A percentile compares a stretch with the other conserved stretches of the same genome.
Evolutionary conservation across 1,140 invertebrate genomes (phyloP).

Genomic region (Oryctes rhinoceros): DNA sequence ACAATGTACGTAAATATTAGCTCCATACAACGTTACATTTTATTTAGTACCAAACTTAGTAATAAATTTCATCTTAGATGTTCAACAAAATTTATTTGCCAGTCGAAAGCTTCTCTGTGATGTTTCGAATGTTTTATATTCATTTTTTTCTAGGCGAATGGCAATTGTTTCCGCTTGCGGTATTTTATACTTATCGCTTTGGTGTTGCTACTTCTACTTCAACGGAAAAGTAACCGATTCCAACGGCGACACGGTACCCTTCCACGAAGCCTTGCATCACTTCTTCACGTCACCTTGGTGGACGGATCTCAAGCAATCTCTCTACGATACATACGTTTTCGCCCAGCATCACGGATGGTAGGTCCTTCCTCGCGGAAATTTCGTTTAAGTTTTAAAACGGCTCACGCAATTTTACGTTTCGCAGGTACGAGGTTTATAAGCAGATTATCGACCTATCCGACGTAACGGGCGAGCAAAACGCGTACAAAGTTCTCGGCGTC

Average conservation of each 20-base stretch:
- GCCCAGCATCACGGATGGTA: conserved; percentile 81
- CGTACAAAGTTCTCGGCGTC: conserved; percentile 84
- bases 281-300: conserved; percentile 89
- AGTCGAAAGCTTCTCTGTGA: too few relatives aligned
- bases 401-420: not conserved
- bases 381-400: not conserved
- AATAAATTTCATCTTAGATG: too few relatives aligned
- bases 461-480: conserved; percentile 88
- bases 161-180: conserved; percentile 68
- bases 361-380: conserved; percentile 50
- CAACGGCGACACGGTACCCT: conserved; percentile 86
- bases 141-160: conserved; percentile 58
- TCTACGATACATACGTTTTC: conserved; percentile 74
- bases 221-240: conserved; percentile 87
- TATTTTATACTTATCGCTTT: conserved; percentile 76
- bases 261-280: conserved; percentile 87
- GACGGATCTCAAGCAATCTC: conserved; percentile 76
- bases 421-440: conserved; percentile 77
- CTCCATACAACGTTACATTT: too few relatives aligned
- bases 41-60: too few relatives aligned
- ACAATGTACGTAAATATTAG: too few relatives aligned
- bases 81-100: too few relatives aligned
- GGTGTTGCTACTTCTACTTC: conserved; percentile 85
- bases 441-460: conserved; percentile 87
- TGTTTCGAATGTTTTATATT: conserved; percentile 31